Evolutionary conservation across 2,113 vertebrate species (phyloP).

Genomic region (Corythaeola cristata): DNA sequence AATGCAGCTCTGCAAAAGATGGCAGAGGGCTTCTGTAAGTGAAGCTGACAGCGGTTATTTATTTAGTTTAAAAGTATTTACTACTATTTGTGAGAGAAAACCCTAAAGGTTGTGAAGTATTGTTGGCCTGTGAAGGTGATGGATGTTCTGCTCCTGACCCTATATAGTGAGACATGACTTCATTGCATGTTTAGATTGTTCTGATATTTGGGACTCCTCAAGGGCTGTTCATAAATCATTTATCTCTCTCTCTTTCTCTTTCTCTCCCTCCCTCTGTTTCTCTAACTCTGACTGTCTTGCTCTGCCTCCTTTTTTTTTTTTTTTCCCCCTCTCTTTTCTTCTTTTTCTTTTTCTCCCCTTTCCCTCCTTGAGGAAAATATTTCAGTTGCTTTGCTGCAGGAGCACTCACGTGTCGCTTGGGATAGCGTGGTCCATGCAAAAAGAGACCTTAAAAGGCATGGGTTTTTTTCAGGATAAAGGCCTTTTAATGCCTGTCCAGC

Average conservation of each 20-base stretch:
- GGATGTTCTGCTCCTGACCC: conserved; percentile 82
- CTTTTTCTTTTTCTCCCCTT: not conserved
- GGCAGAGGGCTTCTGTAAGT: conserved; percentile 76
- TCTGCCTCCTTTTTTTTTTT: conserved; percentile 26
- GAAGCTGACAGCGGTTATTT: conserved; percentile 82
- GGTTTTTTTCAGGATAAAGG: conserved; percentile 85
- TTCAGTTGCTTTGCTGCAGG: conserved; percentile 82
- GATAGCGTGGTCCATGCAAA: conserved; percentile 83
- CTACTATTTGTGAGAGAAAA: conserved; percentile 79
- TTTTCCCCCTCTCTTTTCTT: not conserved
- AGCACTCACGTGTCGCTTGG: conserved; percentile 77
- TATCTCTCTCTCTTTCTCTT: conserved; percentile 77
- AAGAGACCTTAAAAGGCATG: conserved; percentile 89
- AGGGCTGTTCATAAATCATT: conserved; percentile 89
- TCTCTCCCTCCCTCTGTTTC: conserved; percentile 56
- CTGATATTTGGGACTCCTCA: conserved; percentile 85
- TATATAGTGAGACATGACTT: conserved; percentile 86
- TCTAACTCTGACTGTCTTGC: conserved; percentile 71
- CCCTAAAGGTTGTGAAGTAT: conserved; percentile 83
- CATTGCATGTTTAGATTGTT: conserved; percentile 87
- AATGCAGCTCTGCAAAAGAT: conserved; percentile 69
- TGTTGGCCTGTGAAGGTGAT: conserved; percentile 83
- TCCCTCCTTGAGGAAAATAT: conserved; percentile 77
- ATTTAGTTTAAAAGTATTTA: conserved; percentile 86
- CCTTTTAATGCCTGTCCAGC: conserved; percentile 98